Conservation (phyloP, 2,113 vertebrate genomes). For the Lagopus muta region DNA sequence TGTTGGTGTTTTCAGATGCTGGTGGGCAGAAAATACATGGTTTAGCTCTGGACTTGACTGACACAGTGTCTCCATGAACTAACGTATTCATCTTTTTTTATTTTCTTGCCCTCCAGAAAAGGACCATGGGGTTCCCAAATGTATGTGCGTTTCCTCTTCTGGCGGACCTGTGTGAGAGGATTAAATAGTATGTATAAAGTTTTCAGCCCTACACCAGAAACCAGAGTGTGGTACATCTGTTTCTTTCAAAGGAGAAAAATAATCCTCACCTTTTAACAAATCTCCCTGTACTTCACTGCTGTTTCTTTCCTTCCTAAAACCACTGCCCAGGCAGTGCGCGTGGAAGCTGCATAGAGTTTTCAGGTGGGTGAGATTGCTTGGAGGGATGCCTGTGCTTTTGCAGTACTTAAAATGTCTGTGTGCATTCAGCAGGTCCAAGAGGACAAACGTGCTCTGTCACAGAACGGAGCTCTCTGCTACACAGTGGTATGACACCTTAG, state of each 20-base stretch:
- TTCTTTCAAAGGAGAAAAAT: background rate
- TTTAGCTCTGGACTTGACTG: background rate
- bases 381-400: background rate
- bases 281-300: background rate
- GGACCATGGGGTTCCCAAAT: background rate
- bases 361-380: background rate
- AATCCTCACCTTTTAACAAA: background rate
- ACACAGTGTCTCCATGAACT: background rate
- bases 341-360: background rate
- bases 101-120: constrained; percentile 66
- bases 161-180: constrained; percentile 73
- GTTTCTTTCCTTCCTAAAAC: background rate
- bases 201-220: background rate
- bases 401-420: background rate
- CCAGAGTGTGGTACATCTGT: background rate
- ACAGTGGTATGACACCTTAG: background rate
- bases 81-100: background rate
- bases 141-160: constrained; percentile 77
- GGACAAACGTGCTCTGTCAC: background rate
- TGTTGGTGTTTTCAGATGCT: background rate
- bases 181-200: constrained; percentile 73
- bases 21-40: background rate
- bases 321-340: background rate
- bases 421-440: background rate
- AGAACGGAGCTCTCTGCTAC: background rate